Evolutionary conservation across 2,797 vertebrate genomes (phyloP), one percentile per base, ranked within the genome.

Genomic region (Coracias cyanogaster): DNA sequence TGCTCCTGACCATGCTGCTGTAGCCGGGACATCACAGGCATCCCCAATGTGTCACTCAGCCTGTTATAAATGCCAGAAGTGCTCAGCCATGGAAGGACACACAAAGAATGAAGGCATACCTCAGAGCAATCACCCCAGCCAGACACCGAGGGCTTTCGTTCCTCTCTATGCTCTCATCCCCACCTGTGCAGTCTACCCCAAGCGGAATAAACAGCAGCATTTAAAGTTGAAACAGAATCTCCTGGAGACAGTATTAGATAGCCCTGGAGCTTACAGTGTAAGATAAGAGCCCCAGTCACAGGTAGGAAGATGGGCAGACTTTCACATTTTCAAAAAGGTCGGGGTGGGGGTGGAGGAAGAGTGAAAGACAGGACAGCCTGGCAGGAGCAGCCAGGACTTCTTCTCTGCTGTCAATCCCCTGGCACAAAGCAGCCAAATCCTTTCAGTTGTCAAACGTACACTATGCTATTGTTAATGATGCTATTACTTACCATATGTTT

Each of bases 401-500:
- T 77, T 62, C 84, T 94, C 82, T 64, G 77, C 86, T 90, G 79
- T 84, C 95, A 76, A 49, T 93, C 77, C 52, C 55, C 51, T 74
- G 86, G 89, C 94, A 94, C 67, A 62, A 84, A 65, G 66, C 89
- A 93, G 94, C 96, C 95, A 94, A 95, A 94, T 91, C 90, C 87
- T 91, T 95, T 96, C 84, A 79, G 86, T 70, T 87, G 85, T 97
- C 96, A 96, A 96, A 91, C 21, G 28, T 87, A 94, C 89, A 66
- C 90, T 94, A 52, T 79, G 92, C 73, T 95, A 92, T 91, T 96
- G 95, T 97, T 95, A 97, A 97, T 93, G 92, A 95, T 96, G 92
- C 94, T 94, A 82, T 96, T 96, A 96, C 92, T 97, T 94, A 93
- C 95, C 95, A 94, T 96, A 96, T 83, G 93, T 76, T 95, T 95